Percentiles rank a stretch among this genome's conserved stretches.
Conservation (phyloP, 2,113 vertebrate species). For the Megalops atlanticus region DNA sequence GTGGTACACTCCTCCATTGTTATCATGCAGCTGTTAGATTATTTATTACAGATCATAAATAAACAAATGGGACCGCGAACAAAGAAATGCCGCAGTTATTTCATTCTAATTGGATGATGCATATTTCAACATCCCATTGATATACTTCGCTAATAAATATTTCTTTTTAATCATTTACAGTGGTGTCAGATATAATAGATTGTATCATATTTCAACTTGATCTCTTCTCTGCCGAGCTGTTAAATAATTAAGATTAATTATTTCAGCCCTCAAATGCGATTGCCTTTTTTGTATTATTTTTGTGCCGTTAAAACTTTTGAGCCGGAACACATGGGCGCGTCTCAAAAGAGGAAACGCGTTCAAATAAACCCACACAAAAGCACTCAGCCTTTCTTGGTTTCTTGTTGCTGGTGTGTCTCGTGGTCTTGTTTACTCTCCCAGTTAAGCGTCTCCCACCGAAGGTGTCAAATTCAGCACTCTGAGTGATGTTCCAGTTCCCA, state of each 20-base stretch:
- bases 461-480: background rate
- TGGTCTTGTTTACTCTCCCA: background rate
- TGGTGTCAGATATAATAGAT: background rate
- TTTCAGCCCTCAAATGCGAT: background rate
- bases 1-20: background rate
- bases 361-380: background rate
- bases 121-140: background rate
- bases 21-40: background rate
- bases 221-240: background rate
- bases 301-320: background rate
- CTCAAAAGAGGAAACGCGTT: background rate
- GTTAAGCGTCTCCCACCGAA: background rate
- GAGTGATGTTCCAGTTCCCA: background rate
- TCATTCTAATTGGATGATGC: background rate
- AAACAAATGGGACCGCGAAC: background rate
- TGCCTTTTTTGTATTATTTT: background rate
- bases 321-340: background rate
- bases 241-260: background rate
- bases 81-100: background rate
- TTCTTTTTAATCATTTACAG: background rate
- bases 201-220: background rate
- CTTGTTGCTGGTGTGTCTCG: background rate
- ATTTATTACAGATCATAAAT: background rate
- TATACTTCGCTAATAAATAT: background rate
- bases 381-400: background rate